phyloP scores from a whole-genome alignment of 1,140 invertebrate genomes.

The Battus philenor region DNA sequence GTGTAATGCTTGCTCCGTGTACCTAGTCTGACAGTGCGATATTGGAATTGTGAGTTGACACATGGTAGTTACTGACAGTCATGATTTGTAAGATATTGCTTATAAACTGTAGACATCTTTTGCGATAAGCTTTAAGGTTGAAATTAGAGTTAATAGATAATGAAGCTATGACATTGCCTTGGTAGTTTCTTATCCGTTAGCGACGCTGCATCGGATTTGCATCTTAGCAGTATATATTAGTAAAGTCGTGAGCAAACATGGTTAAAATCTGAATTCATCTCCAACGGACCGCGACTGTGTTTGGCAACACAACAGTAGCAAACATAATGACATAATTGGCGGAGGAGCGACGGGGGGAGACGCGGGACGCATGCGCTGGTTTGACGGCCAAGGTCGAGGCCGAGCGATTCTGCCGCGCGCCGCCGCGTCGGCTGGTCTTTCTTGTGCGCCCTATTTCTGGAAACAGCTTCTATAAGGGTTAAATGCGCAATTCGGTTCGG shows the following conservation, averaged over 20 bases:
- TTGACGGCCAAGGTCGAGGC: conserved; percentile 75
- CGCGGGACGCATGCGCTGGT: conserved; percentile 69
- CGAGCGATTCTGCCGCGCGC: conserved; percentile 69
- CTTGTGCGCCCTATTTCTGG: conserved; percentile 53
- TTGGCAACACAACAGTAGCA: conserved; percentile 60
- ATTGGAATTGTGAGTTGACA: no score
- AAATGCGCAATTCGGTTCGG: conserved; percentile 55
- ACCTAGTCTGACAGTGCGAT: no score
- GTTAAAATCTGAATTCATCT: conserved; percentile 46
- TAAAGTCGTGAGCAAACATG: conserved; percentile 17
- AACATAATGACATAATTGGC: conserved; percentile 73
- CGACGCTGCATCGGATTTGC: no score
- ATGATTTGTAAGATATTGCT: no score
- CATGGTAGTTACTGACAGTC: no score
- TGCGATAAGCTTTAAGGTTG: no score
- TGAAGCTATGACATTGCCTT: no score
- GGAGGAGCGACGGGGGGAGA: conserved; percentile 40
- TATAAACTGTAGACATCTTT: no score
- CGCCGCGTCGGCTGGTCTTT: conserved; percentile 53
- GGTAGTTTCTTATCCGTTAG: no score
- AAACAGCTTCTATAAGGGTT: conserved; percentile 45
- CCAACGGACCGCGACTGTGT: conserved; percentile 54
- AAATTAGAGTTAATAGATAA: no score
- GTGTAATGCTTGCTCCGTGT: no score
- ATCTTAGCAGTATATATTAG: no score